Conservation (phyloP, 1,140 invertebrate species). For the Aleiodes sp. region DNA sequence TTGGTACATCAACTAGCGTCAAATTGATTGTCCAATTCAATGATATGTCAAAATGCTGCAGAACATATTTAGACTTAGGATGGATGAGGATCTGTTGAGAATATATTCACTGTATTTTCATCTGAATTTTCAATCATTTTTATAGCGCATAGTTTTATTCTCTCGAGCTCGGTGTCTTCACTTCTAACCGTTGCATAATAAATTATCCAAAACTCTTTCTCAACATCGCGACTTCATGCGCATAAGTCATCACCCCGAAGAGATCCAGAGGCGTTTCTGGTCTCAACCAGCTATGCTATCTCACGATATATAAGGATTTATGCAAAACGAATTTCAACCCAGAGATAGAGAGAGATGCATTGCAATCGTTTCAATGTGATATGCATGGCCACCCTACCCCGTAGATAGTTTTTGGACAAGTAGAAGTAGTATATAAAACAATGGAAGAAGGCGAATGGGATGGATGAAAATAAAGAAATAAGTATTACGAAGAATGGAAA, state of each 20-base stretch:
- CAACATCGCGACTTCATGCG: too few relatives aligned
- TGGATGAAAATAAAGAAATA: neutral
- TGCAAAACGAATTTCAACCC: conserved; percentile 36
- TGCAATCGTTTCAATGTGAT: conserved; percentile 25
- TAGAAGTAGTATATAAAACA: neutral
- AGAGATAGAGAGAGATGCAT: conserved; percentile 1
- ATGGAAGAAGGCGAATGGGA: neutral
- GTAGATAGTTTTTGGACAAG: neutral
- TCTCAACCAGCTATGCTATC: neutral
- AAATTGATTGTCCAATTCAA: too few relatives aligned
- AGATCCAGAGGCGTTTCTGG: too few relatives aligned
- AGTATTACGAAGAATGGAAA: conserved; percentile 38
- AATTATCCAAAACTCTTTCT: neutral
- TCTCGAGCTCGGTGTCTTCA: neutral
- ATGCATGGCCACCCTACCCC: conserved; percentile 15
- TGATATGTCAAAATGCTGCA: neutral
- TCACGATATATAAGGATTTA: conserved; percentile 38
- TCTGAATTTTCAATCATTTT: neutral
- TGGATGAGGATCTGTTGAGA: neutral
- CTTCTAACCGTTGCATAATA: neutral
- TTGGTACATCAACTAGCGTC: too few relatives aligned
- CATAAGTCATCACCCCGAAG: too few relatives aligned
- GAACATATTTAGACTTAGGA: too few relatives aligned
- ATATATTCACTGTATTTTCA: neutral
- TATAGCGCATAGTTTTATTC: neutral